Evolutionary conservation across 2,797 vertebrate genomes (phyloP), one percentile per base, ranked within the genome.

Genomic region (Muraenolepis orangiensis): DNA sequence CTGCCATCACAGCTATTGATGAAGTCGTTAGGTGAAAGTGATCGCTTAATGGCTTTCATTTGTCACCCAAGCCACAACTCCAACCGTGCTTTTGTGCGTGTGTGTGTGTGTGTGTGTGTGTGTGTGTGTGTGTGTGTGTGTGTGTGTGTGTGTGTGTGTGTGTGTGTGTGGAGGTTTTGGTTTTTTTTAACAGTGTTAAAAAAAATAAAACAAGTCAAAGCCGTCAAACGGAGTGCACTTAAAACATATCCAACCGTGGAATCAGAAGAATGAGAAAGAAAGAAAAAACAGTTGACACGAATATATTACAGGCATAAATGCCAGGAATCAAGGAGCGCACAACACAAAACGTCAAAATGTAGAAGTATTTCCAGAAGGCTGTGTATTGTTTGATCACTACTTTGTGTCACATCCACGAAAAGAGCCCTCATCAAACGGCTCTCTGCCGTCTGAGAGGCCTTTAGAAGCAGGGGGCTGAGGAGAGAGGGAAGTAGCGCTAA

Each of bases 261-360:
- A n/a, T n/a, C n/a, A n/a, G n/a, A n/a, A n/a, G n/a, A n/a, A n/a
- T n/a, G n/a, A n/a, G n/a, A n/a, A n/a, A 26, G 23, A 61, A 73
- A 28, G 18, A 14, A 72, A 70, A 77, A 71, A 69, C 72, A 67
- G 72, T 66, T 46, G 69, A 78, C 68, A 78, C 76, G 75, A 90
- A 88, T 85, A 75, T 76, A 74, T 78, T 76, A 77, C 72, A 42
- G 80, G 57, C 23, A 40, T 51, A 70, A 83, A 69, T 80, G 79
- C 66, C 69, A 75, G 83, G 85, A 88, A 90, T 90, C 84, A 90
- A 84, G 78, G 76, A 72, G 64, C 69, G 79, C 72, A 88, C 76
- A 81, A 88, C 80, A 74, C 84, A 83, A 81, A n/a, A 80, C 81
- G 85, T 90, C 84, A 89, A 84, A 87, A 79, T 79, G 82, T 85